Evolutionary conservation across 2,113 vertebrate genomes (phyloP), one percentile per base, ranked within the genome.

Genomic region (Embiotoca jacksoni): DNA sequence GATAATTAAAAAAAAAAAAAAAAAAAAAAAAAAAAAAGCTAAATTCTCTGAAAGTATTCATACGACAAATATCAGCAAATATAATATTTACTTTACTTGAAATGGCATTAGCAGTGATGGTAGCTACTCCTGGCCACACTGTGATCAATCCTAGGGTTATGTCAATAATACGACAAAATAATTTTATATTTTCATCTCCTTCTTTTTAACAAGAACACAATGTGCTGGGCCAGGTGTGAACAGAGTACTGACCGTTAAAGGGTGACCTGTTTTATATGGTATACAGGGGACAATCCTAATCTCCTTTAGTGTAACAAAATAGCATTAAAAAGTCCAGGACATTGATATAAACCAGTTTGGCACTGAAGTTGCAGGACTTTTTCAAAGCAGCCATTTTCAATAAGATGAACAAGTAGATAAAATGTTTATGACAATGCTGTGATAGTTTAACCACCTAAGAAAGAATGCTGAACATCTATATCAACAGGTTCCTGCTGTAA

Each of bases 271-370:
- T 89, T 88, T 39, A 86, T 32, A 69, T 78, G 36, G 56, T 37
- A 70, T 75, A 72, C 71, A 62, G 33, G 58, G 64, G 64, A 87
- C 47, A 55, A 33, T 84, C 61, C 52, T 75, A 37, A 15, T 80
- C 76, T 57, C 76, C 75, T 41, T 46, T 23, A 23, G 23, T 81
- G 53, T 91, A 86, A 89, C 68, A 88, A 88, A 91, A 88, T 81
- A 83, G 81, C 68, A 75, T 88, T 86, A 90, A 78, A 91, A 90
- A 86, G 84, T 84, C 70, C 75, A 72, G 62, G 79, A 84, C 62
- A 54, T 72, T 71, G 75, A 73, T 87, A 81, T 8, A 89, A 92
- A 85, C 73, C 72, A 61, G 89, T 93, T 94, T 94, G 94, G 93
- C 94, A 95, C 92, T 86, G 74, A 84, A 85, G 78, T 72, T 79